These are phyloP conservation scores for Drosophila parabipectinata DNA, from an alignment of 1,140 invertebrate genomes.

Conservation along the genomic window DNA sequence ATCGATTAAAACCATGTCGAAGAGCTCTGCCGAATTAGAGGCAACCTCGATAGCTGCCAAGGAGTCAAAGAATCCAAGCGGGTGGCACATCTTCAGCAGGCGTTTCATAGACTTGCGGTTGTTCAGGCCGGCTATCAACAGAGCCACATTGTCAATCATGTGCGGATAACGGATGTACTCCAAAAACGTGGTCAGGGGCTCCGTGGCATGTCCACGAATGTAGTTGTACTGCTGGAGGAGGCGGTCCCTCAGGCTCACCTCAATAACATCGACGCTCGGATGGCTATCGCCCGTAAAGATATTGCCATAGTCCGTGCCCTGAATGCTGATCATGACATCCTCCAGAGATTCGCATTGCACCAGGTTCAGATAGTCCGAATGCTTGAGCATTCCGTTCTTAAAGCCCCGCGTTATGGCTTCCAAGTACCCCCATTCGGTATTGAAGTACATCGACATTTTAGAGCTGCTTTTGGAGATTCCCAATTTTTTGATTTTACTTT, in stretches of 20 bases:
- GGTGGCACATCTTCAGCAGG: slow-evolving; percentile 99
- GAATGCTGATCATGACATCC: slow-evolving; percentile 99
- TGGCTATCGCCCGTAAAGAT: slow-evolving; percentile 94
- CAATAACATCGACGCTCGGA: slow-evolving; percentile 98
- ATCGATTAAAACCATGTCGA: slow-evolving; percentile 99
- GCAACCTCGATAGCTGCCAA: slow-evolving; percentile 99
- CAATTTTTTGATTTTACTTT: neutral
- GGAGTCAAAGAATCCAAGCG: slow-evolving; percentile 99
- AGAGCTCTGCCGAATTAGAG: slow-evolving; percentile 97
- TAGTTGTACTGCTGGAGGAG: slow-evolving; percentile 99
- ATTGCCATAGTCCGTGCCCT: slow-evolving; percentile 99
- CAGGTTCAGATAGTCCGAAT: slow-evolving; percentile 98
- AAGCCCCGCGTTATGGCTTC: slow-evolving; percentile 99
- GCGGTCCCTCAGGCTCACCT: slow-evolving; percentile 98
- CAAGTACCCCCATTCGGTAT: slow-evolving; percentile 98
- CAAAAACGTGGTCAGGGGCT: slow-evolving; percentile 97
- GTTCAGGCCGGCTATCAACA: slow-evolving; percentile 99
- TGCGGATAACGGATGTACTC: slow-evolving; percentile 99
- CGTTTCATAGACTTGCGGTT: slow-evolving; percentile 99
- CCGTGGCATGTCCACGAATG: slow-evolving; percentile 97
- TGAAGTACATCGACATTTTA: slow-evolving; percentile 83
- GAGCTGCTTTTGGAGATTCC: neutral
- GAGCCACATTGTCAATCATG: slow-evolving; percentile 99
- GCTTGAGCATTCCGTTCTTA: slow-evolving; percentile 98
- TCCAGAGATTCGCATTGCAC: slow-evolving; percentile 99